Evolutionary conservation across 1,140 invertebrate genomes (phyloP).

Genomic region (Phortica variegata): DNA sequence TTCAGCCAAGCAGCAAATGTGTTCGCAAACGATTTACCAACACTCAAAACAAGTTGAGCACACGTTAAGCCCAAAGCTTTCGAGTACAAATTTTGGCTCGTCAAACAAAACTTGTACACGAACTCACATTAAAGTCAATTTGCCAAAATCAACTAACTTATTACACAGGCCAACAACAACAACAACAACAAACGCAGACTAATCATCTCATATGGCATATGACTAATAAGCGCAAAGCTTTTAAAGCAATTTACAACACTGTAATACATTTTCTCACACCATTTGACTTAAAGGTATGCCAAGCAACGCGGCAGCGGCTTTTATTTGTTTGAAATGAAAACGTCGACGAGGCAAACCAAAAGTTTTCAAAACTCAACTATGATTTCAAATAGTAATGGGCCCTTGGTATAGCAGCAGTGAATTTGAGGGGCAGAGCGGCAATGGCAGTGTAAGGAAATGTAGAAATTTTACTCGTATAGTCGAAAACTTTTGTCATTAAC

Average conservation of each 20-base stretch:
- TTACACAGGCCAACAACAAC: constrained; percentile 17
- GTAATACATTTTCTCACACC: no score
- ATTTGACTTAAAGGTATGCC: no score
- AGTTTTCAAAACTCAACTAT: constrained; percentile 6
- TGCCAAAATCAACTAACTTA: constrained; percentile 46
- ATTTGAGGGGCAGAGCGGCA: constrained; percentile 37
- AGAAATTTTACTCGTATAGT: constrained; percentile 41
- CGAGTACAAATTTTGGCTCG: constrained; percentile 24
- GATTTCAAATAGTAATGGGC: neutral
- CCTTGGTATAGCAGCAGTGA: constrained; percentile 18
- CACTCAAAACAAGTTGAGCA: constrained; percentile 11
- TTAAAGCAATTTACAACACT: no score
- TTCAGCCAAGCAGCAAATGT: no score
- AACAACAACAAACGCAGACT: constrained; percentile 8
- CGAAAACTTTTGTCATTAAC: constrained; percentile 52
- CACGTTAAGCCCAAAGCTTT: constrained; percentile 44
- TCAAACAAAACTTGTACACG: constrained; percentile 17
- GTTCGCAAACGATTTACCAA: no score
- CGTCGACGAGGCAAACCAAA: no score
- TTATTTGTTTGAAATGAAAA: no score
- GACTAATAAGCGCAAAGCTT: constrained; percentile 12
- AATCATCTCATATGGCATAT: constrained; percentile 24
- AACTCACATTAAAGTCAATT: constrained; percentile 42
- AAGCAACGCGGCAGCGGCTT: no score
- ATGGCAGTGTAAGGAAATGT: no score